Evolutionary conservation across 2,797 vertebrate genomes (phyloP), one percentile per base, ranked within the genome.

Genomic region (Lepidocolaptes lacrymiger): DNA sequence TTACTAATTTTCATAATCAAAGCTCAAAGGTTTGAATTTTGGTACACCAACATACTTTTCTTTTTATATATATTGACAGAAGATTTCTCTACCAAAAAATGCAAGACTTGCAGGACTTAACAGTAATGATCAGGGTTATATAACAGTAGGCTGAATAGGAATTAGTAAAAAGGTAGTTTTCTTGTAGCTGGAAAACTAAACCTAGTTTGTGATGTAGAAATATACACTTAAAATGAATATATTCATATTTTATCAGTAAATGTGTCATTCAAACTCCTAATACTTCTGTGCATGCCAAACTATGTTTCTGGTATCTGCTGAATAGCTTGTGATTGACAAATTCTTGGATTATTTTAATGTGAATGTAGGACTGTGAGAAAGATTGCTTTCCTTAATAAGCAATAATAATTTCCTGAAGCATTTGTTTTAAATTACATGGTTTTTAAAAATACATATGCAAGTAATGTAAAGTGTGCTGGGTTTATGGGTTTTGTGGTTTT

Each of bases 251-350:
- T 80, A 69, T 61, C 64, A 83, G 73, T 71, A 88, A 77, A 71
- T 26, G 17, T 80, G 72, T 83, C 80, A 90, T 83, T 94, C 73
- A 93, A 85, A 71, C 37, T 69, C 43, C 12, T 88, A 85, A 64
- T 91, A 72, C 49, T 74, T 74, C 66, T 89, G 85, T 85, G 37
- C 85, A 62, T 92, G 92, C 96, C 93, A 97, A 94, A 94, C 85
- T 93, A 1, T 48, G 14, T 56, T 91, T 88, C 68, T 85, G 37
- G 12, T 83, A 77, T 85, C 76, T 90, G 80, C 41, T 95, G 93
- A 97, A 90, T 97, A 96, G 76, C 95, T 97, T 95, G 86, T 97
- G 94, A 95, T 95, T 98, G 97, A 84, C 88, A 97, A 96, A 93
- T 97, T 94, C 52, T 81, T 95, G 92, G 83, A 68, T 93, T 97